Conservation (phyloP, 1,140 invertebrate species). For the Pogonomyrmex californicus region DNA sequence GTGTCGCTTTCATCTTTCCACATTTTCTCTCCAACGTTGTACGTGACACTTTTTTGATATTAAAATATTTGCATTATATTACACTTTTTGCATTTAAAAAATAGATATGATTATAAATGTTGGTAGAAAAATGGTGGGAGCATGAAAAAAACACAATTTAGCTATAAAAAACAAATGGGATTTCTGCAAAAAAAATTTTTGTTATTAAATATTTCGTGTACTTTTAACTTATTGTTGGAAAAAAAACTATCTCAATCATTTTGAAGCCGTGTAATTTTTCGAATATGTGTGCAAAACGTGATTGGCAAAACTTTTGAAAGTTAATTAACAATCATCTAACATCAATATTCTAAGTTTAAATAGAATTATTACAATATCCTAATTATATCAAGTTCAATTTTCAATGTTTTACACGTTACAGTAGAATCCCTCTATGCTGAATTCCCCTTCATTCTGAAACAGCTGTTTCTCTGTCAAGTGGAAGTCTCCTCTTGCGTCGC, state of each 20-base stretch:
- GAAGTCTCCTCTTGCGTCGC: not conserved
- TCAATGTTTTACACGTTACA: not conserved
- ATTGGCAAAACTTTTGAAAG: not conserved
- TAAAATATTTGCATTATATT: not conserved
- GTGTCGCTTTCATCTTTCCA: no score
- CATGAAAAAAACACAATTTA: not conserved
- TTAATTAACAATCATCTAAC: not conserved
- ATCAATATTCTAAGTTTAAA: not conserved
- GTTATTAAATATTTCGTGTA: not conserved
- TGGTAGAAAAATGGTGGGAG: not conserved
- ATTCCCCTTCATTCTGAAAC: constrained; percentile 25
- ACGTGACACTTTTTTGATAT: not conserved
- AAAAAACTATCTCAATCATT: not conserved
- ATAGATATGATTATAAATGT: not conserved
- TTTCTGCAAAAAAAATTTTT: not conserved
- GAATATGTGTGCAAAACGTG: not conserved
- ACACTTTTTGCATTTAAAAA: not conserved
- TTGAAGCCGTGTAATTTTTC: not conserved
- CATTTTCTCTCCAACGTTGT: no score
- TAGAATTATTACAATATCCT: not conserved
- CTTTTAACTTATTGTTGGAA: not conserved
- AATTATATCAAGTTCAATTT: not conserved
- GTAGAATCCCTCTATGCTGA: not conserved
- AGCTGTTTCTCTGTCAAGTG: constrained; percentile 24
- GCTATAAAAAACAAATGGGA: not conserved